Evolutionary conservation across 2,113 vertebrate species (phyloP).

Genomic region (Elgaria multicarinata): DNA sequence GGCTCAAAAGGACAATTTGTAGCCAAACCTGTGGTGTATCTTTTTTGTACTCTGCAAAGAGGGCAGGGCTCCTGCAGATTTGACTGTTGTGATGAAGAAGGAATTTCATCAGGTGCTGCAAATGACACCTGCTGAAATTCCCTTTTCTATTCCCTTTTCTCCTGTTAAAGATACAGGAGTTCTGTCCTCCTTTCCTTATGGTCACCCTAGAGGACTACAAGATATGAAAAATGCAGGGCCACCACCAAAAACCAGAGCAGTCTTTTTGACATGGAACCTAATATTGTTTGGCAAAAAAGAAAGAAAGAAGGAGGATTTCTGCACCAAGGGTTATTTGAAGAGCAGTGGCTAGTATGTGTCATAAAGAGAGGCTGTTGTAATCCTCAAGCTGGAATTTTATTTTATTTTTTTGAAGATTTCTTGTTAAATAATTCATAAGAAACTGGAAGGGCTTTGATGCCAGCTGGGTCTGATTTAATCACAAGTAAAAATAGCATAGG

Average conservation of each 20-base stretch:
- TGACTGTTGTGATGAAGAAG: too few species aligned
- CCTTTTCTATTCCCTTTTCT: too few species aligned
- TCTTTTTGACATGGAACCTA: not conserved
- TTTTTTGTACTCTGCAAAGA: too few species aligned
- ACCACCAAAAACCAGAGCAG: not conserved
- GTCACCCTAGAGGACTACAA: too few species aligned
- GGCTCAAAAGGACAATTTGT: not conserved
- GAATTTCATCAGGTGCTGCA: too few species aligned
- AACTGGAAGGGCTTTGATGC: slow-evolving; percentile 38
- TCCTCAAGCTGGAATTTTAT: not conserved
- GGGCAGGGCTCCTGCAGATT: too few species aligned
- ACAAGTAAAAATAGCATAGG: slow-evolving; percentile 23
- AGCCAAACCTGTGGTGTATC: not conserved
- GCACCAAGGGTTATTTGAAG: not conserved
- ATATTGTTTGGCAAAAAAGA: not conserved
- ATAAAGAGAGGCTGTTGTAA: not conserved
- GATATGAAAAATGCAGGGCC: not conserved
- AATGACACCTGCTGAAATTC: too few species aligned
- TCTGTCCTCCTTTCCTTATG: too few species aligned
- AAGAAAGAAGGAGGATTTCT: not conserved
- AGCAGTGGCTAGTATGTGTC: not conserved
- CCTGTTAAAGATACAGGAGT: too few species aligned
- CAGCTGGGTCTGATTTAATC: slow-evolving; percentile 22
- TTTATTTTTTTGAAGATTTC: not conserved
- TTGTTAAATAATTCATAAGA: slow-evolving; percentile 39